These are phyloP conservation scores for Balearica regulorum DNA, from an alignment of 2,797 vertebrate genomes.

Conservation along the genomic window DNA sequence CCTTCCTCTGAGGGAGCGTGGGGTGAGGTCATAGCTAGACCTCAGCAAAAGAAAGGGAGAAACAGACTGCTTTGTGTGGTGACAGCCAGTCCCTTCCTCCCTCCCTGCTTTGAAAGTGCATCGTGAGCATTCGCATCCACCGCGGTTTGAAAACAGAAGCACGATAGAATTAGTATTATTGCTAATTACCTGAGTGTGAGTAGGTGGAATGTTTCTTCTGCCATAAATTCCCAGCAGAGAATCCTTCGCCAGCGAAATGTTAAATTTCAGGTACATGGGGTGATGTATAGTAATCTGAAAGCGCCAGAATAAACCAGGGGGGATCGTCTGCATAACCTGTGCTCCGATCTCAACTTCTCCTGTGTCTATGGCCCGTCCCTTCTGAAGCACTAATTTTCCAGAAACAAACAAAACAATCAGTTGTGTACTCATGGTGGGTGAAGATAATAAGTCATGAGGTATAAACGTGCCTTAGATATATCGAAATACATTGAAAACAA, in stretches of 20 bases:
- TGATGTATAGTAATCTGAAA: constrained; percentile 93
- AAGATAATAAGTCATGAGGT: background rate
- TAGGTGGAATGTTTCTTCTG: constrained; percentile 93
- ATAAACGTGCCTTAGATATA: background rate
- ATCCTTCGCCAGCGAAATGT: constrained; percentile 91
- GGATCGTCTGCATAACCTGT: constrained; percentile 92
- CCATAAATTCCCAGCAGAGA: constrained; percentile 93
- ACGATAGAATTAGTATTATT: background rate
- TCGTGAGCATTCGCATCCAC: background rate
- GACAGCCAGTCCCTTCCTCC: background rate
- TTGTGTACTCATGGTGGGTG: background rate
- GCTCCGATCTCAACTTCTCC: constrained; percentile 93
- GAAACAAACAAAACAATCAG: constrained; percentile 27
- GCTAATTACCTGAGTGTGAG: constrained; percentile 90
- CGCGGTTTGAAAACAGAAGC: background rate
- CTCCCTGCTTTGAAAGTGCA: accelerated
- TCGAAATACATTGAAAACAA: background rate
- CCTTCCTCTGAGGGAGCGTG: background rate
- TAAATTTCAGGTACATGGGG: constrained; percentile 93
- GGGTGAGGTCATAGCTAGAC: background rate
- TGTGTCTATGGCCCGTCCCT: constrained; percentile 90
- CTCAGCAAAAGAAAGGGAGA: background rate
- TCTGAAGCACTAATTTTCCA: constrained; percentile 82
- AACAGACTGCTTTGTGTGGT: background rate
- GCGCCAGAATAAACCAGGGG: constrained; percentile 95